phyloP scores from a whole-genome alignment of 2,797 vertebrate species.

The Sebastes ruberrimus region DNA sequence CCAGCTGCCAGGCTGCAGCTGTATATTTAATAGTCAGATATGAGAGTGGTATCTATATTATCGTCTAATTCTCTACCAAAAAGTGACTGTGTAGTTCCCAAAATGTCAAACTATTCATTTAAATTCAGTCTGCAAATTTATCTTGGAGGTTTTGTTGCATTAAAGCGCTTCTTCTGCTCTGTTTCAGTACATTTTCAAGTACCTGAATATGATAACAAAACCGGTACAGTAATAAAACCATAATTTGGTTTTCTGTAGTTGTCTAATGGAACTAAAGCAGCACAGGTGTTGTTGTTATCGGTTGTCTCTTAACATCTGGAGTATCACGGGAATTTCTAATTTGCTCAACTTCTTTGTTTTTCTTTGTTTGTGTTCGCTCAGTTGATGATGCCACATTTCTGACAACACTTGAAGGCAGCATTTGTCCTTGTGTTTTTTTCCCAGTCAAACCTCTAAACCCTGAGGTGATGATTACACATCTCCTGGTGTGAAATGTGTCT shows the following conservation, averaged over 20 bases:
- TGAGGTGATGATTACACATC: slow-evolving; percentile 32
- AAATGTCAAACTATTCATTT: background rate
- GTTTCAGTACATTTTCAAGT: background rate
- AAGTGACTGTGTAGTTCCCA: too few species aligned
- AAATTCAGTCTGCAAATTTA: background rate
- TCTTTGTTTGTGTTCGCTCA: background rate
- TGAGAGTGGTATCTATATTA: too few species aligned
- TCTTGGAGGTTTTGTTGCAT: background rate
- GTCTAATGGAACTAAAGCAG: background rate
- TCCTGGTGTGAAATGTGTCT: slow-evolving; percentile 20
- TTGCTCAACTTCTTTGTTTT: background rate
- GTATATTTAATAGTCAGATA: background rate
- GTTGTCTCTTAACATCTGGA: background rate
- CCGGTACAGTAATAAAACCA: background rate
- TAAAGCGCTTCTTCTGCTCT: background rate
- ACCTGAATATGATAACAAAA: background rate
- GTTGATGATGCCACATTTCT: background rate
- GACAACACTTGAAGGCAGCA: slow-evolving; percentile 9
- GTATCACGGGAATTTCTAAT: background rate
- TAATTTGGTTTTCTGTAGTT: background rate
- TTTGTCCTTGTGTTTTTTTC: background rate
- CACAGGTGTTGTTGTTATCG: background rate
- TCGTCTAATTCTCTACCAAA: too few species aligned
- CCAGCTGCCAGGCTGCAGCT: background rate
- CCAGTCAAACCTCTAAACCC: background rate